Evolutionary conservation across 2,113 vertebrate species (phyloP).

Genomic region (Leucopternis melanops): DNA sequence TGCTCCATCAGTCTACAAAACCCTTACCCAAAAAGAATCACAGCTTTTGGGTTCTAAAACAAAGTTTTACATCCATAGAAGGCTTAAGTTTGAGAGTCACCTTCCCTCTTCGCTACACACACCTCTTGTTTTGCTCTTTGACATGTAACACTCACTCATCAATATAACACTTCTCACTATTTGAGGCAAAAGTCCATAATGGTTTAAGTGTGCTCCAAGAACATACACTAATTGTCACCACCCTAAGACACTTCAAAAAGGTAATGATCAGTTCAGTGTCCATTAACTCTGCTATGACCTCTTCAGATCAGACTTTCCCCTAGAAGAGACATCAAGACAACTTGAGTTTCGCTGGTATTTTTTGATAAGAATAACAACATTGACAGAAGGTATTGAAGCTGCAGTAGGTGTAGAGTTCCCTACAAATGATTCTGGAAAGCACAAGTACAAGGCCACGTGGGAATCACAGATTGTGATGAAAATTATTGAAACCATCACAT

Average conservation of each 20-base stretch:
- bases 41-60: background rate
- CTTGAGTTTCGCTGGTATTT: background rate
- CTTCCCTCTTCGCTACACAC: background rate
- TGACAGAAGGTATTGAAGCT: background rate
- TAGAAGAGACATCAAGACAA: background rate
- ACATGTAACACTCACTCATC: background rate
- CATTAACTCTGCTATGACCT: background rate
- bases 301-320: background rate
- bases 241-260: background rate
- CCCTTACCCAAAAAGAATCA: fast-evolving
- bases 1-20: background rate
- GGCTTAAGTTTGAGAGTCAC: background rate
- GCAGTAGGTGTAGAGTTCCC: background rate
- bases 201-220: background rate
- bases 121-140: background rate
- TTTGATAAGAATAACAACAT: background rate
- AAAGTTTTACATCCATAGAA: background rate
- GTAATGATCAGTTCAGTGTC: background rate
- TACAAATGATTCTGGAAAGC: background rate
- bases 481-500: background rate
- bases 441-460: fast-evolving
- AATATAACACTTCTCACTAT: background rate
- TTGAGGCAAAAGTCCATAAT: background rate
- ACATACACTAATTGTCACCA: background rate
- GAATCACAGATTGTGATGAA: background rate